Base-by-base conservation (phyloP, 2,113 vertebrate genomes). In the Ophiodon elongatus region DNA sequence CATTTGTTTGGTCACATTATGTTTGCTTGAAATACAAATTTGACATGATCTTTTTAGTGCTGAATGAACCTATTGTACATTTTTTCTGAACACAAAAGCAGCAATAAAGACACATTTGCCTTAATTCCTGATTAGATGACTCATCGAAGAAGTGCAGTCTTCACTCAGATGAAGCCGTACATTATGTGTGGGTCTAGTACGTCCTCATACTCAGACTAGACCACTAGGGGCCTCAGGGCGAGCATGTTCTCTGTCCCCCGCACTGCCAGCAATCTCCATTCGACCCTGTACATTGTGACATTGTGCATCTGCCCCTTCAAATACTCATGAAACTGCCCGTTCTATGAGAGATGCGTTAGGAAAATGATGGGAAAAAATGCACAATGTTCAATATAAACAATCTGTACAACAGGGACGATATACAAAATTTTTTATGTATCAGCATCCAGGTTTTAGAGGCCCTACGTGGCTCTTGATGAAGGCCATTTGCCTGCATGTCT, bases 161-260 rank as follows among this genome's bases (percentile, higher is more conserved):
- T 84, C 68, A 67, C 62, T 84, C 82, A 77, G 71, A 70, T 54
- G 68, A 83, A 79, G 73, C 79, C 31, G 83, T 43, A 59, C 65
- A 85, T 65, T 78, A 67, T 74, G 88, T 60, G 45, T 65, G 76
- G 76, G 71, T 82, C 68, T 88, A 66, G n/a, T 69, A 77, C 27
- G 31, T 85, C 45, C 63, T 87, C 65, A 66, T 74, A 52, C 21
- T 33, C 21, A 72, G 54, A 82, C 74, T 57, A 72, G 54, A 73
- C 79, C 74, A 37, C 52, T 69, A 39, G 69, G 8, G 73, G 80
- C 90, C 86, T 87, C 50, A 45, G 84, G 90, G 76, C 0, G 23
- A 81, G 27, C 74, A 52, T 85, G 90, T 88, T 87, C 89, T 89
- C 80, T 73, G 87, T 74, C 75, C 68, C 78, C 79, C 9, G 2